phyloP scores from a whole-genome alignment of 2,797 vertebrate species.

The Neostethus bicornis region DNA sequence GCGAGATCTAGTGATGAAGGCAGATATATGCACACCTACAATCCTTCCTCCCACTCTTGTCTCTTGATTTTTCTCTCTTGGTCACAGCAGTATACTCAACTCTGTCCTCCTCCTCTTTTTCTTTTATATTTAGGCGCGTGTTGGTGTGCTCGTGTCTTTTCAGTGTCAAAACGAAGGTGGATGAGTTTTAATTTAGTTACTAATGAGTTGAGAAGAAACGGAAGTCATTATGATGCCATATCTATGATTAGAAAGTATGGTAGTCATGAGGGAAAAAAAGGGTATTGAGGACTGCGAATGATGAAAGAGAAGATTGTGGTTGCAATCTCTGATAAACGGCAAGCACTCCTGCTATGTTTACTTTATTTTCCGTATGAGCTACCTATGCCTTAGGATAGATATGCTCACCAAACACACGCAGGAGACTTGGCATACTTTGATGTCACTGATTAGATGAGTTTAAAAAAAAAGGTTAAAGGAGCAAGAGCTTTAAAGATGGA shows the following conservation, averaged over 20 bases:
- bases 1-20: constrained; percentile 43
- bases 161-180: constrained; percentile 33
- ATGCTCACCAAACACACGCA: constrained; percentile 17
- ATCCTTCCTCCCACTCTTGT: constrained; percentile 61
- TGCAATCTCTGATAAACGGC: constrained; percentile 8
- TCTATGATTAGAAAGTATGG: constrained; percentile 54
- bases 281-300: constrained; percentile 28
- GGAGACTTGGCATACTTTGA: constrained; percentile 71
- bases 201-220: constrained; percentile 19
- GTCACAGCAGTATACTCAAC: constrained; percentile 44
- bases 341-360: constrained; percentile 22
- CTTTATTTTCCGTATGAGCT: constrained; percentile 52
- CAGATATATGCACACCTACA: constrained; percentile 65
- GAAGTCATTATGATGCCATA: constrained; percentile 21
- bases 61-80: constrained; percentile 46
- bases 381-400: constrained; percentile 50
- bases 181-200: constrained; percentile 39
- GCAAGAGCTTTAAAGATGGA: constrained; percentile 77
- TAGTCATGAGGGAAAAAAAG: constrained; percentile 39
- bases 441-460: constrained; percentile 68
- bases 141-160: constrained; percentile 1
- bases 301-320: constrained; percentile 40
- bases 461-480: constrained; percentile 56
- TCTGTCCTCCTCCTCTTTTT: constrained; percentile 38
- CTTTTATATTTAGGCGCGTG: constrained; percentile 11